phyloP scores from a whole-genome alignment of 2,113 vertebrate genomes.

The Sturnira hondurensis region DNA sequence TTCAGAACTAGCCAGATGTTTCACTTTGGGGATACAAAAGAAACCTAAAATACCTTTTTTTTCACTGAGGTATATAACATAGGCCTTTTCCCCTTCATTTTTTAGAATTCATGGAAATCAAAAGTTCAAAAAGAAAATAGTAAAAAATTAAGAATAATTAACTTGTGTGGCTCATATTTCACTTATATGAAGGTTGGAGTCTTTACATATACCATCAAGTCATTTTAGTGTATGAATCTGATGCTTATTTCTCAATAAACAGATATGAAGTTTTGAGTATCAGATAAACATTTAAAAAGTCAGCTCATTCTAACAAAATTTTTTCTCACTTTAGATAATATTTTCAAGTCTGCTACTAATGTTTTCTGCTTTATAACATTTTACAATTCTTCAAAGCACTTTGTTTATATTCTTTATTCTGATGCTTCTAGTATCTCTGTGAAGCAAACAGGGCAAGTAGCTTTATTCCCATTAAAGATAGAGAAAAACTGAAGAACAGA shows the following conservation, averaged over 20 bases:
- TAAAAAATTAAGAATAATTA: neutral
- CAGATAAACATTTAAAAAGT: neutral
- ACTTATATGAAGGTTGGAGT: neutral
- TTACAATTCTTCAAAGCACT: neutral
- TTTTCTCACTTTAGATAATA: neutral
- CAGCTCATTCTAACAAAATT: neutral
- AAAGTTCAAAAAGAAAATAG: neutral
- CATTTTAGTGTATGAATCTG: neutral
- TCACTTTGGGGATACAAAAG: neutral
- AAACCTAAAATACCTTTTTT: neutral
- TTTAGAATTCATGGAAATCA: neutral
- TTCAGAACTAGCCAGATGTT: neutral
- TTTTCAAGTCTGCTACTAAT: neutral
- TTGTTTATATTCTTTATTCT: neutral
- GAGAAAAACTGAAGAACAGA: neutral
- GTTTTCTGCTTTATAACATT: neutral
- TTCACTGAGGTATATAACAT: neutral
- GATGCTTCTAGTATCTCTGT: neutral
- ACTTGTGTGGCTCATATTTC: neutral
- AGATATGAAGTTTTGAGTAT: neutral
- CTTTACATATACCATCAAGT: neutral
- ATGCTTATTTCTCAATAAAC: neutral
- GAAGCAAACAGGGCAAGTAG: neutral
- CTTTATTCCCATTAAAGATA: neutral
- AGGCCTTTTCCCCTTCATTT: neutral